Percentiles rank a stretch among this genome's conserved stretches.
phyloP scores from a whole-genome alignment of 2,888 invertebrate genomes.

The Rapana venosa region DNA sequence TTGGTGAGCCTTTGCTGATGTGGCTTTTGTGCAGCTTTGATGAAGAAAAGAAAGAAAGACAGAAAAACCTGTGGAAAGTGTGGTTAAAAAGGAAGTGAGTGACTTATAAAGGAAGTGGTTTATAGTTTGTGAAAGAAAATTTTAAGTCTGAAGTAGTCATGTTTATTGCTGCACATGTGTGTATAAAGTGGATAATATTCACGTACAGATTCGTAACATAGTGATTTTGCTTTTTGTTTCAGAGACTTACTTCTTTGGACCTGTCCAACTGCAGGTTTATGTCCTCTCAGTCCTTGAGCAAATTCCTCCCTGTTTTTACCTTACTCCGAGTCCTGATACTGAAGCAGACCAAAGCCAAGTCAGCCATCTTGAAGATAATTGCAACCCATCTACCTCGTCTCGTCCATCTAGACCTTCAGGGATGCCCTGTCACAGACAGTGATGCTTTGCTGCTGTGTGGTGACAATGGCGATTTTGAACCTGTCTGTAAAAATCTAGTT shows the following conservation, averaged over 20 bases:
- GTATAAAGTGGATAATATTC: too few species aligned
- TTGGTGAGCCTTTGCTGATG: too few species aligned
- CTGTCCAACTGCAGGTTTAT: conserved; percentile 47
- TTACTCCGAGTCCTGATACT: conserved; percentile 55
- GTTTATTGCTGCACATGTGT: too few species aligned
- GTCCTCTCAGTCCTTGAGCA: conserved; percentile 48
- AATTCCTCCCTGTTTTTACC: conserved; percentile 54
- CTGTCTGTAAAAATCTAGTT: conserved; percentile 42
- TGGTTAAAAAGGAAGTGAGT: too few species aligned
- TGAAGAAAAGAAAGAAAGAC: too few species aligned
- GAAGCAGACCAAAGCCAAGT: conserved; percentile 58
- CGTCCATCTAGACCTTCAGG: conserved; percentile 49
- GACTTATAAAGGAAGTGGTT: too few species aligned
- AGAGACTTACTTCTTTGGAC: conserved; percentile 60
- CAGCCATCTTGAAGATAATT: conserved; percentile 58
- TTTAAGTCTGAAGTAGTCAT: too few species aligned
- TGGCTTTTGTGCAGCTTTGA: too few species aligned
- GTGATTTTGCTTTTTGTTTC: conserved; percentile 44
- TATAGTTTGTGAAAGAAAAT: too few species aligned
- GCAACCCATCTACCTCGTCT: conserved; percentile 46
- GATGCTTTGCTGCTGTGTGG: conserved; percentile 52
- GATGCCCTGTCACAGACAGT: conserved; percentile 54
- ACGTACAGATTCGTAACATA: too few species aligned
- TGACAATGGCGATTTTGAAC: conserved; percentile 36
- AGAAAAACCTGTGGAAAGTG: too few species aligned